These are phyloP conservation scores for Drosophila buzzatii DNA, from an alignment of 2,888 invertebrate genomes.

Conservation along the genomic window DNA sequence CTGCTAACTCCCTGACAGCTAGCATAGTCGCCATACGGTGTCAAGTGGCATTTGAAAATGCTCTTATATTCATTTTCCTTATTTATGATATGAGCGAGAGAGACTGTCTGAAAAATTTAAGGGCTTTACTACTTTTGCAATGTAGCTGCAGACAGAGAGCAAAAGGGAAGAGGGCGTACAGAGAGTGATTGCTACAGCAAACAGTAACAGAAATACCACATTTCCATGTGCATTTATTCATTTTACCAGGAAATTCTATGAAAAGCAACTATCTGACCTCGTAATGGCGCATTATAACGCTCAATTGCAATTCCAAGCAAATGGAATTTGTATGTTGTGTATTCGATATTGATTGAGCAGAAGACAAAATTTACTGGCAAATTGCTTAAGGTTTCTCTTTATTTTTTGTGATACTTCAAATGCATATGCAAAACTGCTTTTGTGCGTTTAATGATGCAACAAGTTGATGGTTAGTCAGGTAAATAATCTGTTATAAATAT, in stretches of 20 bases:
- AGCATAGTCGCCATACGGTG: slow-evolving; percentile 69
- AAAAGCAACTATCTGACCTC: slow-evolving; percentile 11
- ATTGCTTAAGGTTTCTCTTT: not conserved
- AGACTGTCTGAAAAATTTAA: slow-evolving; percentile 27
- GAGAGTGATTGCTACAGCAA: not conserved
- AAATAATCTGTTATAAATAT: not conserved
- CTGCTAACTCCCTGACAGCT: slow-evolving; percentile 42
- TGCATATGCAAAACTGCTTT: not conserved
- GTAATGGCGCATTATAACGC: slow-evolving; percentile 21
- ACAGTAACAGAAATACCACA: slow-evolving; percentile 3
- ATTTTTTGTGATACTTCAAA: not conserved
- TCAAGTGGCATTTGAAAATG: slow-evolving; percentile 80
- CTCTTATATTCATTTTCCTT: slow-evolving; percentile 73
- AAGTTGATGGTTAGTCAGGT: not conserved
- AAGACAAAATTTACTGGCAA: slow-evolving; percentile 2
- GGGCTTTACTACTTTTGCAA: slow-evolving; percentile 33
- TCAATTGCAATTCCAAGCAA: slow-evolving; percentile 18
- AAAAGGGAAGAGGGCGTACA: not conserved
- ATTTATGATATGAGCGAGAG: slow-evolving; percentile 56
- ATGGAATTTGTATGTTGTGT: slow-evolving; percentile 8
- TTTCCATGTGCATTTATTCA: slow-evolving; percentile 16
- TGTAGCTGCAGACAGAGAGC: not conserved
- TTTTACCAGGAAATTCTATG: slow-evolving; percentile 13
- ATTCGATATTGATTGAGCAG: slow-evolving; percentile 10
- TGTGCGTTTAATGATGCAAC: not conserved